Percentiles rank a stretch among this genome's conserved stretches.
phyloP scores from a whole-genome alignment of 92 coral and sea anemone species.

The Blastomussa wellsi region DNA sequence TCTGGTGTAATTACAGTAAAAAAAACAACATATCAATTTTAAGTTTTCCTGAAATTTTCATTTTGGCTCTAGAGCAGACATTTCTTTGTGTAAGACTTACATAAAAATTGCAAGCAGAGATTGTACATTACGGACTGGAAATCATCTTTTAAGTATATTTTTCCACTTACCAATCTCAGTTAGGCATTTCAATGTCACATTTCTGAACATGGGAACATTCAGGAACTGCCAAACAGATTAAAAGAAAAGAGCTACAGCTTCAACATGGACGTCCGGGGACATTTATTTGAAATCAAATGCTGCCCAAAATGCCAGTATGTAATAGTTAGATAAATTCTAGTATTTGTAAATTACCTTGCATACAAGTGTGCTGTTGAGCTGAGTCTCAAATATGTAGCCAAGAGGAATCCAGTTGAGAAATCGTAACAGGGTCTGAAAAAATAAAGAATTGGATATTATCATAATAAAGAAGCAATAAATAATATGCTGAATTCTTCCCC shows the following conservation, averaged over 20 bases:
- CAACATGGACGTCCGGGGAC: not conserved
- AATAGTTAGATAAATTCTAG: not conserved
- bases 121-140: too few relatives aligned
- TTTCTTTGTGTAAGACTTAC: too few relatives aligned
- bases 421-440: constrained; percentile 79
- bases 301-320: too few relatives aligned
- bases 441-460: not conserved
- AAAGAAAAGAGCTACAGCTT: not conserved
- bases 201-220: constrained; percentile 97
- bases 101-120: too few relatives aligned
- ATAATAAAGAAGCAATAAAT: too few relatives aligned
- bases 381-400: constrained; percentile 98
- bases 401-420: constrained; percentile 99
- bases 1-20: too few relatives aligned
- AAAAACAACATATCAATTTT: too few relatives aligned
- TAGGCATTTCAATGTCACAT: constrained; percentile 94
- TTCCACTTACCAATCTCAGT: constrained; percentile 90
- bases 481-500: too few relatives aligned
- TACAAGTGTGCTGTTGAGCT: constrained; percentile 89
- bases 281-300: not conserved
- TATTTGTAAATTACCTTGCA: constrained; percentile 73
- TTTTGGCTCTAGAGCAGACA: too few relatives aligned
- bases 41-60: too few relatives aligned
- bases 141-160: not conserved
- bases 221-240: constrained; percentile 67